Percentiles rank a stretch among this genome's conserved stretches.
Evolutionary conservation across 1,140 invertebrate species (phyloP).

Genomic region (Drosophila mayri): DNA sequence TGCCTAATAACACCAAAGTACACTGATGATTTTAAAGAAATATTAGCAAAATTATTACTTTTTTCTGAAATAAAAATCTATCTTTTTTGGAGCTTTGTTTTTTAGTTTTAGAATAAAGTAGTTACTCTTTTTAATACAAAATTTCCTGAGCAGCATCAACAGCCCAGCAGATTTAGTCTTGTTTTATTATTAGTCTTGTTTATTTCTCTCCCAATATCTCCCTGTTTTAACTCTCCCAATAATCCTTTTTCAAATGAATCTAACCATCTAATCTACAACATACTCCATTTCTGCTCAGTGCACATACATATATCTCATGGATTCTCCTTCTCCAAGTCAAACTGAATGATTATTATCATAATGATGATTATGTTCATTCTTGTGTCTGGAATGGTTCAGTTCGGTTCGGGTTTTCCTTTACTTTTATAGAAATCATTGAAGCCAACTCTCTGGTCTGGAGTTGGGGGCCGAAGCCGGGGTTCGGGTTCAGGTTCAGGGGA

Average conservation of each 20-base stretch:
- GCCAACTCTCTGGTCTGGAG: slow-evolving; percentile 37
- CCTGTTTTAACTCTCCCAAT: neutral
- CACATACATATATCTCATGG: slow-evolving; percentile 13
- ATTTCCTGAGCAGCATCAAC: neutral
- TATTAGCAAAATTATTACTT: too few species aligned
- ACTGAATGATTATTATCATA: slow-evolving; percentile 67
- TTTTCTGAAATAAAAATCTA: neutral
- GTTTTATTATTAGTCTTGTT: neutral
- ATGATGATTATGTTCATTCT: slow-evolving; percentile 65
- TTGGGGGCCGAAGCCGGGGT: neutral
- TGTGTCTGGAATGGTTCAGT: slow-evolving; percentile 42
- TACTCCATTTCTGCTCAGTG: neutral
- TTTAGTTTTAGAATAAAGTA: neutral
- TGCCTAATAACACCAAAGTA: slow-evolving; percentile 1
- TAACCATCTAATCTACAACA: neutral
- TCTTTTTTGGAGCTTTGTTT: neutral
- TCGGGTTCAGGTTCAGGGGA: slow-evolving; percentile 11
- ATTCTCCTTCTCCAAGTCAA: slow-evolving; percentile 22
- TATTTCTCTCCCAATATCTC: neutral
- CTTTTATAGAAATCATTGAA: slow-evolving; percentile 76
- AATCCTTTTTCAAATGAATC: neutral
- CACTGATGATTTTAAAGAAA: neutral
- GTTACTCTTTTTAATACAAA: too few species aligned
- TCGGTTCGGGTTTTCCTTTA: slow-evolving; percentile 44
- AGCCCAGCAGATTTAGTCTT: neutral